Evolutionary conservation across 2,888 invertebrate genomes (phyloP), one percentile per base, ranked within the genome.

Genomic region (Archips crataeganus): DNA sequence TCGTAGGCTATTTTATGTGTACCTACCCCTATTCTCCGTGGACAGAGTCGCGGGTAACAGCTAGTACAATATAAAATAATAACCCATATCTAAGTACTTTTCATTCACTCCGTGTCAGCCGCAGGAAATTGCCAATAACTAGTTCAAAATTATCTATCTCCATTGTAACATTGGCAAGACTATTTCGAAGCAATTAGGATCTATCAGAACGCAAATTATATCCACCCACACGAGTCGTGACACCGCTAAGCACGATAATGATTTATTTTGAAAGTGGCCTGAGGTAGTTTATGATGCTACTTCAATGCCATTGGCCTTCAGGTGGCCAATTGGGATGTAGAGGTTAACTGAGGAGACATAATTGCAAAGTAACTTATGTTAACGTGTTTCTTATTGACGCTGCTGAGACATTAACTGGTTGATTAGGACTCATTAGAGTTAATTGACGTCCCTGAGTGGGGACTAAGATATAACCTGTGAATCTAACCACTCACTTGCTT

Each of bases 161-260:
- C 75, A 76, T 79, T 64, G 70, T 61, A 63, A 61, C 51, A 57
- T 57, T 57, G 57, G 51, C 9, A 54, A 54, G 57, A 54, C 68
- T 32, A 74, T 75, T 67, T 51, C 60, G 57, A 54, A 73, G 76
- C 81, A 82, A 85, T 84, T 84, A 84, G 77, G 78, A 77, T 73
- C 75, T 82, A 82, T 83, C 79, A 79, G 77, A 81, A 80, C 83
- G 81, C 78, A 78, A 81, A 81, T 80, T 79, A 79, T 81, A 80
- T 80, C 80, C 78, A 86, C 88, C 85, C 90, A 89, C 87, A 89
- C 90, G 84, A 81, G 76, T 87, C 87, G 86, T 91, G 91, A 89
- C 86, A 83, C 78, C 76, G 79, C 77, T 84, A 79, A 82, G 79
- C 81, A 81, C 81, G 77, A 81, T 85, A 88, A 88, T 89, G 82